Evolutionary conservation across 2,113 vertebrate genomes (phyloP).

Genomic region (western clawed frog (Xenopus tropicalis)): UCB_Xtro_10.0 CM004445.2:115378001-115378500

Average conservation of each 20-base stretch:
- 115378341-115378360: not conserved
- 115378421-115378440: not conserved
- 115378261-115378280: conserved; percentile 88
- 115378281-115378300: conserved; percentile 64
- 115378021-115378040: too few species aligned
- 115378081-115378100: too few species aligned
- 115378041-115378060: too few species aligned
- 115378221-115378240: conserved; percentile 96
- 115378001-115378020: too few species aligned
- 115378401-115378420: conserved; percentile 16
- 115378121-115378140: conserved; percentile 96
- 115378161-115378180: conserved; percentile 97
- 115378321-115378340: not conserved
- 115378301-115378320: not conserved
- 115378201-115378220: conserved; percentile 96
- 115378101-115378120: not conserved
- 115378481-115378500: conserved; percentile 11
- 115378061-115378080: too few species aligned
- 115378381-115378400: not conserved
- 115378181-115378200: conserved; percentile 91
- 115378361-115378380: not conserved
- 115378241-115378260: conserved; percentile 98
- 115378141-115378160: conserved; percentile 93
- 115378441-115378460: not conserved
- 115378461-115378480: conserved; percentile 23